Conservation (phyloP, 2,113 vertebrate species). For the Oncorhynchus gorbuscha region DNA sequence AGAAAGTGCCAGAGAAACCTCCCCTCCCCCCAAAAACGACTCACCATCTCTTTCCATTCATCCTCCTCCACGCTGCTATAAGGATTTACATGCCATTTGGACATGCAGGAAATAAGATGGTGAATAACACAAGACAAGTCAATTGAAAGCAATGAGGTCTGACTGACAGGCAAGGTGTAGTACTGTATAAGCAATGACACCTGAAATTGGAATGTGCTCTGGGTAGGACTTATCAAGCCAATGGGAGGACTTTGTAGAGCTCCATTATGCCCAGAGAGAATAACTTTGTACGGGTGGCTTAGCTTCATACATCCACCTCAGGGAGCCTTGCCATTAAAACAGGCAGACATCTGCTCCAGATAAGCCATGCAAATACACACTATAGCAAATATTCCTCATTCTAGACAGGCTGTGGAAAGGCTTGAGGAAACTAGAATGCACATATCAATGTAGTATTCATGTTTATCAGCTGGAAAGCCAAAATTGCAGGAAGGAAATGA, state of each 20-base stretch:
- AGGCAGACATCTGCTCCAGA: conserved; percentile 32
- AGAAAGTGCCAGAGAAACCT: conserved; percentile 70
- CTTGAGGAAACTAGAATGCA: conserved; percentile 36
- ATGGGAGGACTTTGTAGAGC: conserved; percentile 33
- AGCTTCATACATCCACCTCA: conserved; percentile 34
- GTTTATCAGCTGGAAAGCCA: conserved; percentile 14
- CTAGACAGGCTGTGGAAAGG: conserved; percentile 36
- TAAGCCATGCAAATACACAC: conserved; percentile 65
- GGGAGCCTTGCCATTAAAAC: conserved; percentile 26
- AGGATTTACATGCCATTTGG: conserved; percentile 39
- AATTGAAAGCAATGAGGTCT: conserved; percentile 19
- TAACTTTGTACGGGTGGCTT: conserved; percentile 34
- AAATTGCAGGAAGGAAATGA: conserved; percentile 26
- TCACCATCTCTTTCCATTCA: conserved; percentile 26
- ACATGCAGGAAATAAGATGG: conserved; percentile 29
- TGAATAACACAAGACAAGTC: conserved; percentile 38
- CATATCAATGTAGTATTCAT: conserved; percentile 34
- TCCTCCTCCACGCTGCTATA: conserved; percentile 46
- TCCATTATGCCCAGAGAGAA: conserved; percentile 19
- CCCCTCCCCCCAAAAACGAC: conserved; percentile 28
- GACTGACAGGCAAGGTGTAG: conserved; percentile 39
- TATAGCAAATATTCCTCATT: conserved; percentile 43
- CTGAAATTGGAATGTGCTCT: conserved; percentile 42
- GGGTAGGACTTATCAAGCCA: conserved; percentile 25
- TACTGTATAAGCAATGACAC: conserved; percentile 27